A percentile compares a stretch with the other conserved stretches of the same genome.
Evolutionary conservation across 2,888 invertebrate species (phyloP).

Genomic region (Ornithoptera alexandrae): DNA sequence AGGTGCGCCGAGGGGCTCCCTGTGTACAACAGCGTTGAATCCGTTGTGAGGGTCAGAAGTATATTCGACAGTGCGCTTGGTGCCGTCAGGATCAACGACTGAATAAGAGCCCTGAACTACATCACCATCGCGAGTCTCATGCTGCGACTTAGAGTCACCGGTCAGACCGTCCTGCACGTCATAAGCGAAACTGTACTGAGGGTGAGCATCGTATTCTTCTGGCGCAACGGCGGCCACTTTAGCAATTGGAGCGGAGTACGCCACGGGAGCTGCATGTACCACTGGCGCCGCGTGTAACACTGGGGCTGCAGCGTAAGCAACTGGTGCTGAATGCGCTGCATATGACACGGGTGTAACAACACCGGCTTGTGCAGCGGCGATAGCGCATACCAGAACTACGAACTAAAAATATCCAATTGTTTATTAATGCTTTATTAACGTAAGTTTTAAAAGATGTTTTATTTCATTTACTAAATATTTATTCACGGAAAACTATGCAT

Average conservation of each 20-base stretch:
- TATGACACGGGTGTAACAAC: constrained; percentile 52
- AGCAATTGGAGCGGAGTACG: constrained; percentile 48
- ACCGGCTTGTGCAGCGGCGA: constrained; percentile 61
- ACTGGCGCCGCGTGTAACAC: constrained; percentile 57
- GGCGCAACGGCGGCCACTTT: constrained; percentile 49
- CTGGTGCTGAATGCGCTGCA: constrained; percentile 48
- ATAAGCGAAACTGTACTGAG: constrained; percentile 75
- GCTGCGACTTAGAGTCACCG: constrained; percentile 66
- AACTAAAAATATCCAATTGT: constrained; percentile 46
- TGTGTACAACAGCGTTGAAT: constrained; percentile 68
- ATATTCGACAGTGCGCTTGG: constrained; percentile 65
- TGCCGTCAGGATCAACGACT: constrained; percentile 65
- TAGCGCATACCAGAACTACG: constrained; percentile 57
- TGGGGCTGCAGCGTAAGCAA: constrained; percentile 45
- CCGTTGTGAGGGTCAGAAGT: constrained; percentile 66
- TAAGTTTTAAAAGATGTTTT: no score
- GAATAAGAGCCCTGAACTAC: constrained; percentile 69
- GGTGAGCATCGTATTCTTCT: constrained; percentile 58
- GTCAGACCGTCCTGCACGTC: constrained; percentile 64
- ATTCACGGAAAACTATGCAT: background rate
- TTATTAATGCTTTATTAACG: background rate
- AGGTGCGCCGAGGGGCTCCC: constrained; percentile 56
- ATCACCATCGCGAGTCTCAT: constrained; percentile 63
- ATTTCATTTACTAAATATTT: no score
- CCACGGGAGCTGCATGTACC: constrained; percentile 42